phyloP scores from a whole-genome alignment of 2,888 invertebrate species.

The Amorpha juglandis region DNA sequence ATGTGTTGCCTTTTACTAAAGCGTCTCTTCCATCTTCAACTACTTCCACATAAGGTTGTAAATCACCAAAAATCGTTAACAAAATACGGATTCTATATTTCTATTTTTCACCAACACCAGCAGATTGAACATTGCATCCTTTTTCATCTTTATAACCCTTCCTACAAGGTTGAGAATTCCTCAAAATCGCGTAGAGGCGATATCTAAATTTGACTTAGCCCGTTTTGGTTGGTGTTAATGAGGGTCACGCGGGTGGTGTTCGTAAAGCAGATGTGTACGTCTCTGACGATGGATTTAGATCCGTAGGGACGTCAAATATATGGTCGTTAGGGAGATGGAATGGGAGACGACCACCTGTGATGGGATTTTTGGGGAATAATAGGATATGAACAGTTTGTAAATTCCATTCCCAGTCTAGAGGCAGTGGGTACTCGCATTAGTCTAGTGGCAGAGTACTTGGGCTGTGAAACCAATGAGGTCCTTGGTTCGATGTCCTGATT shows the following conservation, averaged over 20 bases:
- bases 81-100: not conserved
- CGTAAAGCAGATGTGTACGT: slow-evolving; percentile 37
- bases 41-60: not conserved
- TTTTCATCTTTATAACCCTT: too few species aligned
- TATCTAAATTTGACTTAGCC: slow-evolving; percentile 8
- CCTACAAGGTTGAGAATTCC: not conserved
- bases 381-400: not conserved
- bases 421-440: not conserved
- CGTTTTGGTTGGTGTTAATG: slow-evolving; percentile 45
- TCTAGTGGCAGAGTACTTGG: too few species aligned
- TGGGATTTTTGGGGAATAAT: not conserved
- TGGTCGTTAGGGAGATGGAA: slow-evolving; percentile 4
- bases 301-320: slow-evolving; percentile 6
- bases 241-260: slow-evolving; percentile 46
- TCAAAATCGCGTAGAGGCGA: not conserved
- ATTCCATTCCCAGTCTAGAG: not conserved
- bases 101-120: not conserved
- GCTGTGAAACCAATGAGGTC: not conserved
- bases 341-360: not conserved
- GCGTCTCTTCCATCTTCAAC: not conserved
- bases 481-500: too few species aligned
- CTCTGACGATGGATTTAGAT: slow-evolving; percentile 42
- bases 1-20: not conserved
- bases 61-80: not conserved
- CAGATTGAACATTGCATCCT: not conserved